Percentiles rank a stretch among this genome's conserved stretches.
These are phyloP conservation scores for Neomorphus geoffroyi DNA, from an alignment of 2,797 vertebrate genomes.

Conservation along the genomic window DNA sequence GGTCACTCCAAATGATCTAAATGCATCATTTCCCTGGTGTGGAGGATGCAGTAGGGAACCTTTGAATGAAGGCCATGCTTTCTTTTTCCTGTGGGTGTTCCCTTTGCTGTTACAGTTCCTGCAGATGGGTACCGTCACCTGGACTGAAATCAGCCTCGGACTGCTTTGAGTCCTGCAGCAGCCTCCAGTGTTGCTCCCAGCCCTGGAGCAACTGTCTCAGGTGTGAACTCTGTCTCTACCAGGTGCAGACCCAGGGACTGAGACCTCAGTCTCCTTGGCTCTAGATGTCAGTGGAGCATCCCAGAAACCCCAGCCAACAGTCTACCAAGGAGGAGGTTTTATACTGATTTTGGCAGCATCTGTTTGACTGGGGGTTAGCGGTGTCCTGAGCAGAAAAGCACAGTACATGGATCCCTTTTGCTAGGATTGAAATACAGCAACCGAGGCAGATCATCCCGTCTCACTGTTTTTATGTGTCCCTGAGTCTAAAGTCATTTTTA, in stretches of 20 bases:
- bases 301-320: neutral
- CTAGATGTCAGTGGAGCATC: fast-evolving
- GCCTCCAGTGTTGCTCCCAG: fast-evolving
- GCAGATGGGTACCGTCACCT: neutral
- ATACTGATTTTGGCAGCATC: constrained; percentile 22
- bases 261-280: neutral
- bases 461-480: constrained; percentile 69
- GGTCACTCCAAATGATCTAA: neutral
- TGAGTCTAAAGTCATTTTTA: constrained; percentile 78
- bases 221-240: neutral
- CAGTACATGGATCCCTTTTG: constrained; percentile 65
- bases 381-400: constrained; percentile 62
- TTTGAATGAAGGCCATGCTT: neutral
- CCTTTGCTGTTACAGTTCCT: neutral
- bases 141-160: neutral
- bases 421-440: constrained; percentile 61
- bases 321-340: neutral
- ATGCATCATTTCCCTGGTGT: neutral
- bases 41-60: neutral
- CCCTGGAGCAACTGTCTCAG: neutral
- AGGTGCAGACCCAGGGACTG: neutral
- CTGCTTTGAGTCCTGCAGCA: neutral
- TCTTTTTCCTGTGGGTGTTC: neutral
- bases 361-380: constrained; percentile 14
- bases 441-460: constrained; percentile 51